Conservation (phyloP, 2,888 invertebrate genomes). For the Automeris io region DNA sequence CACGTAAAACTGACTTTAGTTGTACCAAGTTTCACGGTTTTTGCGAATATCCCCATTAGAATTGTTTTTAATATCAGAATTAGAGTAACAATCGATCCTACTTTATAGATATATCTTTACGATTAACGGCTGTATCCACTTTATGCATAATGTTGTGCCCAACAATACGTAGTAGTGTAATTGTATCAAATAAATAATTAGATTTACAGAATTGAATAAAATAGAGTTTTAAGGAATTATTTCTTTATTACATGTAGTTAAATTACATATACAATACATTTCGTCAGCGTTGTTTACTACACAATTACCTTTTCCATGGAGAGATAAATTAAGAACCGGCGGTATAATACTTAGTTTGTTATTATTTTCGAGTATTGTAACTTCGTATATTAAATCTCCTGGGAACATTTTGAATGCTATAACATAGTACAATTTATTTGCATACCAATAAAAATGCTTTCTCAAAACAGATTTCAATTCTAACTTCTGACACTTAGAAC, state of each 20-base stretch:
- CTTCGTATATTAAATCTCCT: slow-evolving; percentile 80
- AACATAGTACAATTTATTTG: slow-evolving; percentile 66
- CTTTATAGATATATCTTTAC: too few relatives aligned
- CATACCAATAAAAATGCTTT: slow-evolving; percentile 44
- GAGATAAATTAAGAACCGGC: slow-evolving; percentile 61
- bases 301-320: slow-evolving; percentile 34
- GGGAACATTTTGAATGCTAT: slow-evolving; percentile 80
- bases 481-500: slow-evolving; percentile 67
- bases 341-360: slow-evolving; percentile 61
- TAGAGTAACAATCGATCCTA: too few relatives aligned
- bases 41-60: too few relatives aligned
- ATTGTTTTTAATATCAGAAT: too few relatives aligned
- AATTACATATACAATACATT: slow-evolving; percentile 39
- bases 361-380: slow-evolving; percentile 70
- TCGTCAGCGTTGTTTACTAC: slow-evolving; percentile 29
- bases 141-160: too few relatives aligned
- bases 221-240: background rate
- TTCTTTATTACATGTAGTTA: slow-evolving; percentile 13
- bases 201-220: background rate
- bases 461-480: slow-evolving; percentile 64
- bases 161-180: too few relatives aligned
- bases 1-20: too few relatives aligned
- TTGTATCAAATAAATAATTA: background rate
- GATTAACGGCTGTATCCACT: too few relatives aligned
- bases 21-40: too few relatives aligned